phyloP scores from a whole-genome alignment of 2,113 vertebrate species.

The Poecilia latipinna region DNA sequence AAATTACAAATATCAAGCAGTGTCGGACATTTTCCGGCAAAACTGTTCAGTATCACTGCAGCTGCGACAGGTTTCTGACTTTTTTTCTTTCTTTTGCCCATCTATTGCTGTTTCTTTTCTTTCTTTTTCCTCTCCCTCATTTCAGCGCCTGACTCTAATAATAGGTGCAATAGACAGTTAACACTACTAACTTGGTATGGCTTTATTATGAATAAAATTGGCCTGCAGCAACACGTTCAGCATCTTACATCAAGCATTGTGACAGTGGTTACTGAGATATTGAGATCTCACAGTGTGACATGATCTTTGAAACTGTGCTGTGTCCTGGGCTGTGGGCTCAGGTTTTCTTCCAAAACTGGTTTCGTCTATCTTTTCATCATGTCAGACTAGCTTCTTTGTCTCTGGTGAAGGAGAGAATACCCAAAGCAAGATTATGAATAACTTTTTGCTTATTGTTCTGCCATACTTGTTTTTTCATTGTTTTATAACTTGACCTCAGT shows the following conservation, averaged over 20 bases:
- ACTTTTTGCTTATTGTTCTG: neutral
- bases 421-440: neutral
- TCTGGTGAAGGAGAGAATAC: neutral
- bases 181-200: neutral
- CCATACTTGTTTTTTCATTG: neutral
- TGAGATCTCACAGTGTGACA: neutral
- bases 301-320: neutral
- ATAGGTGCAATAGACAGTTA: neutral
- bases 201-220: neutral
- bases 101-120: neutral
- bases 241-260: neutral
- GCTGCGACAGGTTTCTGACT: neutral
- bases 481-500: neutral
- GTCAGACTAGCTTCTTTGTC: too few species aligned
- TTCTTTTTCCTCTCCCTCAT: neutral
- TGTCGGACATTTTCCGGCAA: neutral
- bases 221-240: neutral
- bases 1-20: neutral
- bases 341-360: neutral
- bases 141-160: neutral
- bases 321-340: neutral
- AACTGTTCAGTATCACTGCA: neutral
- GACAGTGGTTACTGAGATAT: neutral
- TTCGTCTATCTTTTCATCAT: neutral
- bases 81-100: neutral